These are phyloP conservation scores for Steatornis caripensis DNA, from an alignment of 2,113 vertebrate species.

Conservation along the genomic window DNA sequence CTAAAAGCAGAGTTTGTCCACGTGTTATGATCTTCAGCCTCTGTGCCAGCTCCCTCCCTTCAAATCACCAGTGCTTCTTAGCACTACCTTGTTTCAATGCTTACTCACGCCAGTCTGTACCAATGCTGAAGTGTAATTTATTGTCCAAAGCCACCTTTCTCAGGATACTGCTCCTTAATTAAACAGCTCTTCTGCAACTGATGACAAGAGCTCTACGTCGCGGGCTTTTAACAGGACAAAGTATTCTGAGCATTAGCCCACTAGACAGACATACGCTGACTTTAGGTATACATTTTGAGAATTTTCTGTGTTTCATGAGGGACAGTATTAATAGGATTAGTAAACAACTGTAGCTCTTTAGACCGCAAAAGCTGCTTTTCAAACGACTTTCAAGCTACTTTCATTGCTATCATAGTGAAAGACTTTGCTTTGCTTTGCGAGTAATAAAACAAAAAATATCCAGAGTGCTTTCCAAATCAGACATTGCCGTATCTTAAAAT, in stretches of 20 bases:
- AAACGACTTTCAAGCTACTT: neutral
- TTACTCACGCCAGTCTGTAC: neutral
- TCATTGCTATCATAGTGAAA: neutral
- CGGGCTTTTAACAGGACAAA: neutral
- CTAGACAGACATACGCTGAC: neutral
- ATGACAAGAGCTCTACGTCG: neutral
- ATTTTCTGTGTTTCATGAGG: neutral
- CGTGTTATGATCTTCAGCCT: neutral
- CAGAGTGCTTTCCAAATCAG: neutral
- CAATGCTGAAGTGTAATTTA: neutral
- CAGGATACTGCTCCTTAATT: neutral
- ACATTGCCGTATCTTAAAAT: neutral
- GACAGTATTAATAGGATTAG: neutral
- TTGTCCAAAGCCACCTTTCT: neutral
- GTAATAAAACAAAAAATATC: neutral
- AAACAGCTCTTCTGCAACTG: neutral
- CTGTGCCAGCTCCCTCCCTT: neutral
- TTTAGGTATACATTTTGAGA: neutral
- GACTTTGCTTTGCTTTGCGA: neutral
- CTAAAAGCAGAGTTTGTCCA: neutral
- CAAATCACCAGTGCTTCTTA: neutral
- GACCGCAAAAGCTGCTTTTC: neutral
- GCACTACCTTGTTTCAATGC: fast-evolving
- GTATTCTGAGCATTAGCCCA: neutral
- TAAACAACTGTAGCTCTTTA: neutral